Evolutionary conservation across 2,888 invertebrate genomes (phyloP).

Genomic region (Erpobdella octoculata): DNA sequence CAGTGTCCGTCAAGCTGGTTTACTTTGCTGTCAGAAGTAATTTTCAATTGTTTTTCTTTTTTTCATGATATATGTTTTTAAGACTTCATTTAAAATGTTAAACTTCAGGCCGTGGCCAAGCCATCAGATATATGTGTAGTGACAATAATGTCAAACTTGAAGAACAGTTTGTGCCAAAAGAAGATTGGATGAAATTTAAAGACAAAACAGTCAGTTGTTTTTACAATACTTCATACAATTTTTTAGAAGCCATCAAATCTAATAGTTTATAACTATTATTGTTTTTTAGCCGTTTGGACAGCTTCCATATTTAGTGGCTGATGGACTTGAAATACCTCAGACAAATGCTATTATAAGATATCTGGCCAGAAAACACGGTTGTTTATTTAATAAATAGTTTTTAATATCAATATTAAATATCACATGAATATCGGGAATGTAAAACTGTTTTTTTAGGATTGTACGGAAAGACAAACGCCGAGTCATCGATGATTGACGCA

Average conservation of each 20-base stretch:
- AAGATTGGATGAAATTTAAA: slow-evolving; percentile 14
- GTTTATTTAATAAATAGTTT: no score
- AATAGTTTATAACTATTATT: no score
- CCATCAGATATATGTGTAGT: slow-evolving; percentile 13
- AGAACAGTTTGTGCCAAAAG: slow-evolving; percentile 7
- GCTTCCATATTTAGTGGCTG: slow-evolving; percentile 38
- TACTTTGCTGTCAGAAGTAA: slow-evolving; percentile 6
- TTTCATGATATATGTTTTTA: background rate
- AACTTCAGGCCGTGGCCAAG: slow-evolving; percentile 24
- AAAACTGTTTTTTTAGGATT: slow-evolving; percentile 37
- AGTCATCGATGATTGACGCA: slow-evolving; percentile 41
- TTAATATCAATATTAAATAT: no score
- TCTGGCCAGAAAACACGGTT: slow-evolving; percentile 42
- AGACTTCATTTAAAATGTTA: background rate
- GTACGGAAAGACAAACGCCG: slow-evolving; percentile 37
- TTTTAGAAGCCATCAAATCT: no score
- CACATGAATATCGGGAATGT: no score
- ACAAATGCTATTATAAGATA: slow-evolving; percentile 43
- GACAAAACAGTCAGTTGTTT: slow-evolving; percentile 9
- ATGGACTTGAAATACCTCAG: slow-evolving; percentile 40
- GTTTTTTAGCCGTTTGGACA: slow-evolving; percentile 42
- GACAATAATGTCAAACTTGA: slow-evolving; percentile 21
- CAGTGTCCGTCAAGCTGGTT: slow-evolving; percentile 2
- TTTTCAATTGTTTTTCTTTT: no score
- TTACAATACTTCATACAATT: no score